A percentile compares a stretch with the other conserved stretches of the same genome.
Evolutionary conservation across 2,888 invertebrate genomes (phyloP).

Genomic region (Argynnis bischoffii): DNA sequence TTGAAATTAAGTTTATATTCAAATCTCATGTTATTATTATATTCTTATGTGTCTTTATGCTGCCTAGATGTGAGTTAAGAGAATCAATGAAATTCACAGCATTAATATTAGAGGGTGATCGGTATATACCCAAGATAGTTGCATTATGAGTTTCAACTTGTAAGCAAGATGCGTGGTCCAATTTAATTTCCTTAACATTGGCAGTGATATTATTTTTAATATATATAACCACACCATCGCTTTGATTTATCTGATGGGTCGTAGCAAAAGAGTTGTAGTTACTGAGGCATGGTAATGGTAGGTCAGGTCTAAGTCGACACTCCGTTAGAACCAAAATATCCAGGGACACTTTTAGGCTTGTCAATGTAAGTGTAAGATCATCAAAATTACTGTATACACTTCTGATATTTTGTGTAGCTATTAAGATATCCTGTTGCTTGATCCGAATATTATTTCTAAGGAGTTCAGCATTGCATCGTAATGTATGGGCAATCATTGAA

Average conservation of each 20-base stretch:
- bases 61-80: neutral
- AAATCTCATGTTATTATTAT: neutral
- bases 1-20: constrained; percentile 12
- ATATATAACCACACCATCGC: constrained; percentile 8
- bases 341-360: no score
- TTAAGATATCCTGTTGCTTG: no score
- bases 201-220: constrained; percentile 16
- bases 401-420: no score
- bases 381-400: no score
- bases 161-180: neutral
- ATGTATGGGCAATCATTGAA: no score
- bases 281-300: neutral
- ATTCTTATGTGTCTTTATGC: neutral
- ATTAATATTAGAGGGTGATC: constrained; percentile 15
- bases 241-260: constrained; percentile 4
- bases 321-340: no score
- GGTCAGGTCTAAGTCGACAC: no score
- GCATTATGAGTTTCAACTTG: no score
- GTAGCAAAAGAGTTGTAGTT: neutral
- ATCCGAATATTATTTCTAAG: no score
- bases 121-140: constrained; percentile 15
- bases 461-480: no score
- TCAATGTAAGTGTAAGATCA: no score
- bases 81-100: constrained; percentile 10
- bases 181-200: constrained; percentile 4